phyloP scores from a whole-genome alignment of 2,113 vertebrate genomes.

The Chaetodon trifascialis region DNA sequence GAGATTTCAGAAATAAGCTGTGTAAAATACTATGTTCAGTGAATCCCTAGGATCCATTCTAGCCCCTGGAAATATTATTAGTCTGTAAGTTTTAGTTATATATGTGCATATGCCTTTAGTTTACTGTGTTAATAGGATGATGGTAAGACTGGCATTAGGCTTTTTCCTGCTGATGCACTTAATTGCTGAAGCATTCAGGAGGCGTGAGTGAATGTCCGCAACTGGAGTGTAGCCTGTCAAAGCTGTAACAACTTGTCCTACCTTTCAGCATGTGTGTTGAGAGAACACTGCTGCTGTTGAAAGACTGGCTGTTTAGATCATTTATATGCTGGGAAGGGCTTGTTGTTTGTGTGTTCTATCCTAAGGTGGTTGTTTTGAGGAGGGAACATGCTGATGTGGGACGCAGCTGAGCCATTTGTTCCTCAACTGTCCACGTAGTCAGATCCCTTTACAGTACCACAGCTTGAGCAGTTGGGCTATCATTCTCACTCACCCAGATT shows the following conservation, averaged over 20 bases:
- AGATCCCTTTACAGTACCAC: constrained; percentile 1
- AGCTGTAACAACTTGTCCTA: constrained; percentile 48
- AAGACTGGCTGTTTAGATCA: constrained; percentile 21
- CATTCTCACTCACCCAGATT: constrained; percentile 5
- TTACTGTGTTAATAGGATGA: background rate
- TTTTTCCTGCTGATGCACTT: background rate
- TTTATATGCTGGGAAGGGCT: constrained; percentile 24
- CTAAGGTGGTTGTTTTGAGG: constrained; percentile 23
- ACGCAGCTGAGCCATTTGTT: constrained; percentile 38
- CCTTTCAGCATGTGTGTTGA: constrained; percentile 31
- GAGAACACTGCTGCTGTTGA: constrained; percentile 19
- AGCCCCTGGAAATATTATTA: background rate
- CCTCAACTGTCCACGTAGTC: constrained; percentile 10
- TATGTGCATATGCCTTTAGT: background rate
- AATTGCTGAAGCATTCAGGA: constrained; percentile 34
- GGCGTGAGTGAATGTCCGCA: constrained; percentile 19
- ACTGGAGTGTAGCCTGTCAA: constrained; percentile 20
- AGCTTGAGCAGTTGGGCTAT: constrained; percentile 9
- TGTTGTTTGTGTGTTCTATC: constrained; percentile 20
- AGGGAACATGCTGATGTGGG: constrained; percentile 6
- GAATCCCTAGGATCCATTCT: background rate
- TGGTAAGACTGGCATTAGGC: background rate
- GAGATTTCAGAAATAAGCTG: background rate
- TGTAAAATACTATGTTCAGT: background rate
- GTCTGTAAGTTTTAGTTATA: background rate